Evolutionary conservation across 2,797 vertebrate genomes (phyloP), one percentile per base, ranked within the genome.

Genomic region (Otolemur crassicaudatus): DNA sequence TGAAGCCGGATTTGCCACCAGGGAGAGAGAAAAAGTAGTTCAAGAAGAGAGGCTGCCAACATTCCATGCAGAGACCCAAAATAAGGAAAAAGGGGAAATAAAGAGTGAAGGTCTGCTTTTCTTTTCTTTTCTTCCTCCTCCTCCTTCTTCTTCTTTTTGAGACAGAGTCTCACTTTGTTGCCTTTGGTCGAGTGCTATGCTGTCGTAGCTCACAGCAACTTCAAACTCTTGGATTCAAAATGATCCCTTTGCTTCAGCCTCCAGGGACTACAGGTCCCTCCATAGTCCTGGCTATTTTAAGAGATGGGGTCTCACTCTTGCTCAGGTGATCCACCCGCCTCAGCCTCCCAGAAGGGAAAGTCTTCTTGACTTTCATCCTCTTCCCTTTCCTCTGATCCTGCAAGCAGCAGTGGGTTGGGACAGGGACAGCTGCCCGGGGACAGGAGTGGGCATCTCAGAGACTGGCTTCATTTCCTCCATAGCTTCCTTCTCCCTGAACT

Each of bases 1-100:
- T 58, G 88, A 97, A 40, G 37, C 90, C 91, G 88, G 94, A 65
- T 96, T 98, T 98, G 85, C 97, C 97, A 94, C 96, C 67, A 23
- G 34, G 17, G 70, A 56, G 87, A 94, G 81, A 91, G 88, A 70
- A 53, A 77, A 94, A 94, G 82, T 60, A 91, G 94, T 73, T 84
- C 83, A 87, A 83, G 90, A 97, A 63, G 53, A 96, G 69, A 94
- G 91, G 77, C 94, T 97, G 96, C 91, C 97, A 92, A 77, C 95
- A 95, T 97, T 97, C 97, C 87, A 93, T 93, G 3, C 56, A 97
- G 94, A 97, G 95, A 88, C 16, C 11, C 22, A 46, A 85, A 70
- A 87, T 87, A 17, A 61, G 75, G 87, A 46, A 60, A 63, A 56
- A 11, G 25, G 73, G 3, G 27, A 67, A 85, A 40, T 61, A n/a